Conservation (phyloP, 2,797 vertebrate species). For the Pterois miles region DNA sequence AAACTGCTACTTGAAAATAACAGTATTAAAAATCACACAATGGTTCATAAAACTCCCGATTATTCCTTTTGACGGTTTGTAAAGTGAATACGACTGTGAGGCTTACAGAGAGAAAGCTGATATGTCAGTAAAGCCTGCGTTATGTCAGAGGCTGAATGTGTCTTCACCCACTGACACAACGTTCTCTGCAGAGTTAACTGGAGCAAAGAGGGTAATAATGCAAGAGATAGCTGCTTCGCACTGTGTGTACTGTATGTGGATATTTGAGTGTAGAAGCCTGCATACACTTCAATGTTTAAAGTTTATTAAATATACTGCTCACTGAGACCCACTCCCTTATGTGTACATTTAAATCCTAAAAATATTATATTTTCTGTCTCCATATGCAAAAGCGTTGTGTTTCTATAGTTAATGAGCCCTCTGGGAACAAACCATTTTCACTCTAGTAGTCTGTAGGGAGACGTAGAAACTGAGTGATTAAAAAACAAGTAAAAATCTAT, state of each 20-base stretch:
- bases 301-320: neutral
- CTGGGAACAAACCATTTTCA: neutral
- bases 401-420: neutral
- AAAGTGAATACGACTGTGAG: neutral
- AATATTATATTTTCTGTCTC: neutral
- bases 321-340: neutral
- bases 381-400: neutral
- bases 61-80: neutral
- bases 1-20: neutral
- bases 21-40: neutral
- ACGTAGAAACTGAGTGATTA: neutral
- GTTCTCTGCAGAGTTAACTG: neutral
- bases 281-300: neutral
- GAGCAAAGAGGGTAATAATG: neutral
- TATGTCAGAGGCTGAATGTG: neutral
- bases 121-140: neutral
- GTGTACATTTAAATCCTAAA: neutral
- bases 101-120: neutral
- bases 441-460: neutral
- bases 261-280: neutral
- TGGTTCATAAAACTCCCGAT: neutral
- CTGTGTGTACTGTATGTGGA: neutral
- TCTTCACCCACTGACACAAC: neutral
- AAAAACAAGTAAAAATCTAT: neutral
- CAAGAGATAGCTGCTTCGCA: neutral